These are phyloP conservation scores for Glossophaga mutica DNA, from an alignment of 2,797 vertebrate species.

Conservation along the genomic window DNA sequence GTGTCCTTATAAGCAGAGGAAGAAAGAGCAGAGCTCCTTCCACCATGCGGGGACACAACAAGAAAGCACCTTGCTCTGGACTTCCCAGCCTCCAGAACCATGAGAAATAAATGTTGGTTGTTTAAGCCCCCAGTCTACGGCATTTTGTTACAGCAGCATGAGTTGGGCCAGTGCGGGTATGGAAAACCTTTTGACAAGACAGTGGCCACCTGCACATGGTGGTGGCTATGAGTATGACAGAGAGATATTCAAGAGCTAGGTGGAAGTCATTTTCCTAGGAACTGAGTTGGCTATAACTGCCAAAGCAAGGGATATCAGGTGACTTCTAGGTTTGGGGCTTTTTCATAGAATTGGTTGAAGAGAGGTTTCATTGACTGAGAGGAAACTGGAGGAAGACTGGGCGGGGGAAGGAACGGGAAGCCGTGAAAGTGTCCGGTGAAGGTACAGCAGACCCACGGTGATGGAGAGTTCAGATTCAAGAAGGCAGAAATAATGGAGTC, in stretches of 20 bases:
- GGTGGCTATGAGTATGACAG: background rate
- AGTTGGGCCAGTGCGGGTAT: background rate
- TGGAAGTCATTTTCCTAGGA: background rate
- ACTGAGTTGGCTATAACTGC: background rate
- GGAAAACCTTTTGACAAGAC: background rate
- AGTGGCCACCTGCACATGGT: background rate
- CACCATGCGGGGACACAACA: background rate
- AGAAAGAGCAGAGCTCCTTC: background rate
- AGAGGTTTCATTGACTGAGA: background rate
- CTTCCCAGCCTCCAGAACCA: background rate
- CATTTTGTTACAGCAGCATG: background rate
- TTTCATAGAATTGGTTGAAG: background rate
- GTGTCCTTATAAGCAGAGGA: background rate
- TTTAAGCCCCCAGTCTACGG: background rate
- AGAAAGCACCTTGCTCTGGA: background rate
- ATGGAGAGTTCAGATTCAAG: background rate
- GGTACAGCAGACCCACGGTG: background rate
- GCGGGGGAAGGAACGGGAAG: background rate
- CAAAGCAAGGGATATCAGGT: accelerated
- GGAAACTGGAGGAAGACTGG: background rate
- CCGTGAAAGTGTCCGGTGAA: background rate
- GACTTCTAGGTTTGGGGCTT: background rate
- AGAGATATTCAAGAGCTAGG: background rate
- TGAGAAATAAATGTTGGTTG: background rate
- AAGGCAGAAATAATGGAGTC: background rate